phyloP scores from a whole-genome alignment of 2,113 vertebrate genomes.

The Felis catus region F.catus_Fca126_mat1.0 CM031419.1:57694001-57694500 shows the following conservation, averaged over 20 bases:
- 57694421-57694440: rapidly evolving
- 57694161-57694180: slow-evolving; percentile 62
- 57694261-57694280: neutral
- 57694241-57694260: slow-evolving; percentile 55
- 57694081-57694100: slow-evolving; percentile 75
- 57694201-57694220: neutral
- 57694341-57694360: slow-evolving; percentile 40
- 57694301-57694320: neutral
- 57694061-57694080: slow-evolving; percentile 75
- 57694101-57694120: slow-evolving; percentile 68
- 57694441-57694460: neutral
- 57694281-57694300: slow-evolving; percentile 16
- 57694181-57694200: slow-evolving; percentile 40
- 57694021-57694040: slow-evolving; percentile 76
- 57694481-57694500: neutral
- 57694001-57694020: slow-evolving; percentile 68
- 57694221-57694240: neutral
- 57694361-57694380: slow-evolving; percentile 35
- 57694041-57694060: slow-evolving; percentile 74
- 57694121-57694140: slow-evolving; percentile 66
- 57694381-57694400: neutral
- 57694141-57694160: slow-evolving; percentile 54
- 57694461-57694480: neutral
- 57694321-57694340: slow-evolving; percentile 18
- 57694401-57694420: neutral